phyloP scores from a whole-genome alignment of 2,113 vertebrate genomes.

The Corythornis cristatus region DNA sequence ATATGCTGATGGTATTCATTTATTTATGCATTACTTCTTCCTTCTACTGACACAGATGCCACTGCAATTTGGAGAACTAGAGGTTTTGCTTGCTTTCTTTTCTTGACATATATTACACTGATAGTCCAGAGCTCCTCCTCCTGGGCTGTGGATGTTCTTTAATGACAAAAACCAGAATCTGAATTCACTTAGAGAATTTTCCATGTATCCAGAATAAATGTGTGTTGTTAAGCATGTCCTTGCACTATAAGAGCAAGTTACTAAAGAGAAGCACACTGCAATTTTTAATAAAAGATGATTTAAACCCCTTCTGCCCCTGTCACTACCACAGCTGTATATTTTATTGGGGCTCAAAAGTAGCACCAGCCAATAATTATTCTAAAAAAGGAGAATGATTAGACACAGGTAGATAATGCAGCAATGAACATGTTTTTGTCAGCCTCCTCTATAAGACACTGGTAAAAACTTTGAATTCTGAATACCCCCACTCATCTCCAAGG shows the following conservation, averaged over 20 bases:
- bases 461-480: not conserved
- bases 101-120: not conserved
- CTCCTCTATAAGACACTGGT: not conserved
- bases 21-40: slow-evolving; percentile 1
- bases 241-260: not conserved
- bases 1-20: not conserved
- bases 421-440: not conserved
- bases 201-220: not conserved
- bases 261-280: not conserved
- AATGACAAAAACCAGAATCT: not conserved
- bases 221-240: not conserved
- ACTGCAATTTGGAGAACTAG: not conserved
- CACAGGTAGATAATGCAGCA: not conserved
- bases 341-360: not conserved
- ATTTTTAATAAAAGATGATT: not conserved
- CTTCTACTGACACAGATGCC: slow-evolving; percentile 10
- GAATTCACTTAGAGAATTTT: not conserved
- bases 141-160: not conserved
- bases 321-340: not conserved
- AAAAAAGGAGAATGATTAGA: not conserved
- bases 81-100: not conserved
- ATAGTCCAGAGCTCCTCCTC: not conserved
- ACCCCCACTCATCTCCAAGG: not conserved
- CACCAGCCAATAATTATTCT: not conserved
- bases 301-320: not conserved